A percentile compares a stretch with the other conserved stretches of the same genome.
Evolutionary conservation across 1,140 invertebrate species (phyloP).

Genomic region (Drosophila bipectinata): DNA sequence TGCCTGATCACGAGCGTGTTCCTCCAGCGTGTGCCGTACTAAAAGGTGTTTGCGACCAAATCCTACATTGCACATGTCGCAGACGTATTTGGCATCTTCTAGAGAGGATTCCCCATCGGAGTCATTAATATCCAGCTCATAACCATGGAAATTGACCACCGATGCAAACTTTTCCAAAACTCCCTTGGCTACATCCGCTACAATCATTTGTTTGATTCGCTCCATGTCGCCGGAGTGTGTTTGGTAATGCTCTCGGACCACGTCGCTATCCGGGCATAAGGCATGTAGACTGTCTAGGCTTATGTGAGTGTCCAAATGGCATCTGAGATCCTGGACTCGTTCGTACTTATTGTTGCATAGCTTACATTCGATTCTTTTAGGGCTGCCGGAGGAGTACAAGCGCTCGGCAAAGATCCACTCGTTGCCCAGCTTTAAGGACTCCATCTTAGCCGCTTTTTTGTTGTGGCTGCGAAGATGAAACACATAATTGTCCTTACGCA

Average conservation of each 20-base stretch:
- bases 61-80: slow-evolving; percentile 36
- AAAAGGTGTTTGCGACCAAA: slow-evolving; percentile 60
- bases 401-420: slow-evolving; percentile 66
- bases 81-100: slow-evolving; percentile 41
- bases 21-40: slow-evolving; percentile 59
- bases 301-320: slow-evolving; percentile 46
- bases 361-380: slow-evolving; percentile 60
- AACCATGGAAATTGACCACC: slow-evolving; percentile 67
- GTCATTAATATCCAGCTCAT: slow-evolving; percentile 68
- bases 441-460: slow-evolving; percentile 27
- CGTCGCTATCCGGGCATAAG: slow-evolving; percentile 49
- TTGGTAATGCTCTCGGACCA: slow-evolving; percentile 49
- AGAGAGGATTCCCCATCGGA: slow-evolving; percentile 58
- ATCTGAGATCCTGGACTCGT: slow-evolving; percentile 46
- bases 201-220: slow-evolving; percentile 40
- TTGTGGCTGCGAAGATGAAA: slow-evolving; percentile 61
- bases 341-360: slow-evolving; percentile 49
- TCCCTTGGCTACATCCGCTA: slow-evolving; percentile 45
- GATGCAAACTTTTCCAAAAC: slow-evolving; percentile 49
- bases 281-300: slow-evolving; percentile 31
- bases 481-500: slow-evolving; percentile 70
- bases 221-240: slow-evolving; percentile 21
- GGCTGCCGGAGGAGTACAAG: slow-evolving; percentile 49
- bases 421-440: slow-evolving; percentile 16
- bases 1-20: slow-evolving; percentile 35